These are phyloP conservation scores for Maniola hyperantus DNA, from an alignment of 2,888 invertebrate genomes.

Conservation along the genomic window DNA sequence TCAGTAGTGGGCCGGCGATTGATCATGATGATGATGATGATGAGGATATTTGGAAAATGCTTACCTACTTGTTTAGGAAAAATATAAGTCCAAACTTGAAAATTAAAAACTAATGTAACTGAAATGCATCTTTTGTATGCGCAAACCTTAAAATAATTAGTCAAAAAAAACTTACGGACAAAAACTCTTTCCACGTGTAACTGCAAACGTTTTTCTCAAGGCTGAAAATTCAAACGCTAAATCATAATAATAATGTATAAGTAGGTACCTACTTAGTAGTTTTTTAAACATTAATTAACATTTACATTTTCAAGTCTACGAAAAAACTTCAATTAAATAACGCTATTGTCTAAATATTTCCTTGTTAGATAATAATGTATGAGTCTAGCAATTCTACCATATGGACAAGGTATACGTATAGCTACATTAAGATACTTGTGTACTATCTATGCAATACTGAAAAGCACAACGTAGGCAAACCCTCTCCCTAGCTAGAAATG, in stretches of 20 bases:
- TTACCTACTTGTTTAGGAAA: too few relatives aligned
- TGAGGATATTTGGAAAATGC: not conserved
- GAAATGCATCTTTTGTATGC: constrained; percentile 1
- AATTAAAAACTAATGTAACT: not conserved
- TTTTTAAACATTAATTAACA: constrained; percentile 17
- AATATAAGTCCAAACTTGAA: not conserved
- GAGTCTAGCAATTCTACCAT: not conserved
- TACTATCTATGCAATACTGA: too few relatives aligned
- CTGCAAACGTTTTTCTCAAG: constrained; percentile 29
- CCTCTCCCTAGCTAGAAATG: too few relatives aligned
- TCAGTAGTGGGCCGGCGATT: too few relatives aligned
- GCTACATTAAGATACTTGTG: too few relatives aligned
- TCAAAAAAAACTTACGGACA: constrained; percentile 24
- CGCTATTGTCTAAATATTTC: constrained; percentile 15
- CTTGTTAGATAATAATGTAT: not conserved
- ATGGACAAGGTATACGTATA: too few relatives aligned
- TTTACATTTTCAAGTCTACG: constrained; percentile 17
- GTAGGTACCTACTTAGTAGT: constrained; percentile 15
- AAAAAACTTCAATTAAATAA: constrained; percentile 16
- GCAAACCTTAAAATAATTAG: constrained; percentile 15
- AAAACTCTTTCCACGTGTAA: constrained; percentile 29
- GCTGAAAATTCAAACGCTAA: constrained; percentile 27
- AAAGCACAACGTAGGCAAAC: too few relatives aligned
- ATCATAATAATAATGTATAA: constrained; percentile 15
- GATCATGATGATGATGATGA: too few relatives aligned